These are phyloP conservation scores for Acropora yongei DNA, from an alignment of 64 coral and sea anemone species.

Conservation along the genomic window DNA sequence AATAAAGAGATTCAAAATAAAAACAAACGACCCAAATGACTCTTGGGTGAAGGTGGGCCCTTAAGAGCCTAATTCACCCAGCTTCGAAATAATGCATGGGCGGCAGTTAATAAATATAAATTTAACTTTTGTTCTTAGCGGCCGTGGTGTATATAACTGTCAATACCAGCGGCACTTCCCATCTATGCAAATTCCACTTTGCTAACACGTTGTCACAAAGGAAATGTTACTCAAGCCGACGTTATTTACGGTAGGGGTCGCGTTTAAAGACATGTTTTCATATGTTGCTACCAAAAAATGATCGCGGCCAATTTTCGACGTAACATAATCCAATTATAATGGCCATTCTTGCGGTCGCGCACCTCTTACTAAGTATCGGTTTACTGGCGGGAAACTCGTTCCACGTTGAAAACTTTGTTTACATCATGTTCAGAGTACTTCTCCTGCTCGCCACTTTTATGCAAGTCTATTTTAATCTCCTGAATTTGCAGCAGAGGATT, in stretches of 20 bases:
- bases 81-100: no score
- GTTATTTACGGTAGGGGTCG: not conserved
- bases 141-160: no score
- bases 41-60: no score
- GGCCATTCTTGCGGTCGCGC: not conserved
- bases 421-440: constrained; percentile 75
- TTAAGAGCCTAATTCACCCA: no score
- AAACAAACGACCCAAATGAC: no score
- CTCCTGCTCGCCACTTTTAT: constrained; percentile 70
- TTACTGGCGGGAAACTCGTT: constrained; percentile 55
- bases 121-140: no score
- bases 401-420: constrained; percentile 65
- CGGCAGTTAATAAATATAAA: no score
- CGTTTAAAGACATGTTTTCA: constrained; percentile 15
- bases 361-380: constrained; percentile 43
- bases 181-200: no score
- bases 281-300: constrained; percentile 35
- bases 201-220: no score
- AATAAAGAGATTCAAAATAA: no score
- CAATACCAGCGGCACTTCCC: no score
- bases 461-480: constrained; percentile 64
- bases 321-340: constrained; percentile 34
- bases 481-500: constrained; percentile 74
- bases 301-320: constrained; percentile 1
- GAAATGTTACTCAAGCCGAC: no score